phyloP scores from a whole-genome alignment of 2,797 vertebrate genomes.

The Rhinogobio ventralis region DNA sequence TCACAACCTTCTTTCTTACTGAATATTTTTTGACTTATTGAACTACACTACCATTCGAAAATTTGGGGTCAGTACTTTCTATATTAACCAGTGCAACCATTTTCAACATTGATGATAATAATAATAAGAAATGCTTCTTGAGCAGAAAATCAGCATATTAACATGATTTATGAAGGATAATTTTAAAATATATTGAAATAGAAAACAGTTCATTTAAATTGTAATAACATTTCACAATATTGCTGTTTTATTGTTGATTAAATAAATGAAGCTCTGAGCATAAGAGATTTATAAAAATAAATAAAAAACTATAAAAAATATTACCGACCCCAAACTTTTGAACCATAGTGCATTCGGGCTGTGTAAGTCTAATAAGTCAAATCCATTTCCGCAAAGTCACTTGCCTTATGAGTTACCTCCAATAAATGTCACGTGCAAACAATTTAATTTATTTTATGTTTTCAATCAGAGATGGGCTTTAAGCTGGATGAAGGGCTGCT shows the following conservation, averaged over 20 bases:
- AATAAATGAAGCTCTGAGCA: not conserved
- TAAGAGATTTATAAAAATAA: not conserved
- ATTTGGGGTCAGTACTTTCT: not conserved
- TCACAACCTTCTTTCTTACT: not conserved
- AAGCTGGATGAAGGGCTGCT: conserved; percentile 26
- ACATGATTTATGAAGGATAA: not conserved
- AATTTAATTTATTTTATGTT: conserved; percentile 54
- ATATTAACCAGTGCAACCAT: not conserved
- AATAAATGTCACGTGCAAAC: conserved; percentile 57
- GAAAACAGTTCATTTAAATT: no score
- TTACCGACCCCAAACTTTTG: not conserved
- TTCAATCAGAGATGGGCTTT: conserved; percentile 43
- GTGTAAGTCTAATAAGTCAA: conserved; percentile 43
- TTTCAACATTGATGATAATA: not conserved
- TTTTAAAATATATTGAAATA: not conserved
- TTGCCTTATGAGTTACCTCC: conserved; percentile 45
- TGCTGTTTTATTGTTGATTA: not conserved
- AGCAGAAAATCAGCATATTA: not conserved
- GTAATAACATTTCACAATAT: not conserved
- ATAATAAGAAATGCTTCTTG: not conserved
- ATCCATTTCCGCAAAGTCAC: conserved; percentile 51
- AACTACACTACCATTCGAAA: not conserved
- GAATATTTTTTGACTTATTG: not conserved
- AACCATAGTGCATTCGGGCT: not conserved
- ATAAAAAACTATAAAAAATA: not conserved